A percentile compares a stretch with the other conserved stretches of the same genome.
Evolutionary conservation across 2,888 invertebrate genomes (phyloP).

Genomic region (Oscheius sp.): DNA sequence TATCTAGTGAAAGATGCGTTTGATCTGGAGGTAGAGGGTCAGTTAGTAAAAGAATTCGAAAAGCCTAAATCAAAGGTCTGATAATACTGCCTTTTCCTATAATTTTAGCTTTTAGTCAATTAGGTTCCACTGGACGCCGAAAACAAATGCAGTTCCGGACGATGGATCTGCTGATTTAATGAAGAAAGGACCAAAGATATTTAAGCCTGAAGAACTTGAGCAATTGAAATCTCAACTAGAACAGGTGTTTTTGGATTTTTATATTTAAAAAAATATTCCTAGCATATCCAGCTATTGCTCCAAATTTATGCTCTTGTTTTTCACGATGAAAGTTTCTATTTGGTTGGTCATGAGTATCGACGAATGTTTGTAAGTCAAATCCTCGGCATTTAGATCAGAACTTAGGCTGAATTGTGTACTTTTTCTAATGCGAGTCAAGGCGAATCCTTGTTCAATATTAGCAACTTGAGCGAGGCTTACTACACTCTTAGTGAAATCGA

Average conservation of each 20-base stretch:
- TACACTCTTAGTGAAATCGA: no score
- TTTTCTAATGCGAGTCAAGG: no score
- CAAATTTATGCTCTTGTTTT: conserved; percentile 1
- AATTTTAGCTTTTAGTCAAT: not conserved
- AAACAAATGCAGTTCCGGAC: not conserved
- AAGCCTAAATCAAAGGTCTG: no score
- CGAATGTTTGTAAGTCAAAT: conserved; percentile 20
- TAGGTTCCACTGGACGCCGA: conserved; percentile 1
- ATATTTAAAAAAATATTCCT: not conserved
- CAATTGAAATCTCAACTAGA: conserved; percentile 17
- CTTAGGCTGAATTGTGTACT: no score
- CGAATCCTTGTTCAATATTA: conserved; percentile 23
- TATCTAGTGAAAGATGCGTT: not conserved
- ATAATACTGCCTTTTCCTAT: not conserved
- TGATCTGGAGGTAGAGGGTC: not conserved
- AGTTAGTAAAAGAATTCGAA: not conserved
- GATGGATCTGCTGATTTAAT: conserved; percentile 9
- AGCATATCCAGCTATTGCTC: conserved; percentile 10
- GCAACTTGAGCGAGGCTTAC: not conserved
- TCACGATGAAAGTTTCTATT: not conserved
- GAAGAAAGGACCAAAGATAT: not conserved
- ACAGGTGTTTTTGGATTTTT: not conserved
- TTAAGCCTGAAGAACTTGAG: conserved; percentile 3
- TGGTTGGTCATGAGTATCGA: not conserved
- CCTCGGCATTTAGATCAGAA: no score